Conservation (phyloP, 1,140 invertebrate species). For the Zaprionus davidi region DNA sequence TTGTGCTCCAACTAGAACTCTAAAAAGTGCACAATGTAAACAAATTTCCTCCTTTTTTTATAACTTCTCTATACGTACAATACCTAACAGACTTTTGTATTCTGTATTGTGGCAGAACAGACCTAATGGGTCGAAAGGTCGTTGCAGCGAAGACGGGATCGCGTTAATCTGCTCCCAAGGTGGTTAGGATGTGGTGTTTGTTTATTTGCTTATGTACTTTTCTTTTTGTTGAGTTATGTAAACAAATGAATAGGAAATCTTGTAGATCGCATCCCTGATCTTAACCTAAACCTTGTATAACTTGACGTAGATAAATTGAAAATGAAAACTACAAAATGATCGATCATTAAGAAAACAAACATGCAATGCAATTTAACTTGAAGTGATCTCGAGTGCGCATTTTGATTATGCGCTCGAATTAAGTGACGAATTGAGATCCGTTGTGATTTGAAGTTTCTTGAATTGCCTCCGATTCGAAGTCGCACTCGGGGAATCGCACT, state of each 20-base stretch:
- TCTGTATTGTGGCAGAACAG: no score
- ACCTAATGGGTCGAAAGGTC: no score
- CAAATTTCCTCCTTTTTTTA: neutral
- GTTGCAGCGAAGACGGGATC: no score
- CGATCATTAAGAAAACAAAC: neutral
- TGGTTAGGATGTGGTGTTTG: no score
- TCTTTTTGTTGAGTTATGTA: neutral
- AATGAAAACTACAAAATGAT: neutral
- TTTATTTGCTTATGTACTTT: no score
- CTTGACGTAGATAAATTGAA: neutral
- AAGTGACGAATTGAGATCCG: neutral
- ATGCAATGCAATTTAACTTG: neutral
- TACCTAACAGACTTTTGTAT: no score
- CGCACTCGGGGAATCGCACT: neutral
- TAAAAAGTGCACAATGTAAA: neutral
- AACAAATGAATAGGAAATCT: neutral
- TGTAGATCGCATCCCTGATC: neutral
- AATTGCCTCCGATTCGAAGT: neutral
- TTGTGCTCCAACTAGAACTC: neutral
- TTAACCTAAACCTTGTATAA: neutral
- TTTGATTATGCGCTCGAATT: constrained; percentile 9
- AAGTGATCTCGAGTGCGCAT: neutral
- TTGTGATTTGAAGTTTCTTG: neutral
- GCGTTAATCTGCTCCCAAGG: no score
- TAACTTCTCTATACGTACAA: no score